Evolutionary conservation across 2,888 invertebrate species (phyloP).

Genomic region (Xestia sexstrigata): DNA sequence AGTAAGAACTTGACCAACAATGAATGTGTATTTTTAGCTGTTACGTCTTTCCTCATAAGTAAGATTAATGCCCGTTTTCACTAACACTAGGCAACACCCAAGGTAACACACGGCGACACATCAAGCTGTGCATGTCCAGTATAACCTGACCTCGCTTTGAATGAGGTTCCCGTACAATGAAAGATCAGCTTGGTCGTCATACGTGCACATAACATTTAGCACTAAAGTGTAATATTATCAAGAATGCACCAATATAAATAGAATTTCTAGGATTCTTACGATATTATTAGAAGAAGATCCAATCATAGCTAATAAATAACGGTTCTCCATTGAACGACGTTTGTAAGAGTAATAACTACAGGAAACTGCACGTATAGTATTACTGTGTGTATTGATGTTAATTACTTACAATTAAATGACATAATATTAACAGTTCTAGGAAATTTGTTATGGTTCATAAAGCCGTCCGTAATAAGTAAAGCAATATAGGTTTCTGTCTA

Average conservation of each 20-base stretch:
- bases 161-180: too few relatives aligned
- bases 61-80: background rate
- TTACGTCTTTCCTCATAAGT: background rate
- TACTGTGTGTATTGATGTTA: slow-evolving; percentile 3
- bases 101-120: too few relatives aligned
- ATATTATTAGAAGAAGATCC: too few relatives aligned
- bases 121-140: too few relatives aligned
- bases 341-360: background rate
- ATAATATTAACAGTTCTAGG: background rate
- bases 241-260: background rate
- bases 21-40: slow-evolving; percentile 12
- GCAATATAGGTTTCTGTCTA: background rate
- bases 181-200: too few relatives aligned
- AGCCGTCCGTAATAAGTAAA: background rate
- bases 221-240: background rate
- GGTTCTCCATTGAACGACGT: background rate
- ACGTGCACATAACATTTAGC: background rate
- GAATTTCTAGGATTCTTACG: background rate
- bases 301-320: background rate
- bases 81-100: too few relatives aligned
- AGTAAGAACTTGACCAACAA: slow-evolving; percentile 15
- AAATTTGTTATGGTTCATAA: slow-evolving; percentile 12
- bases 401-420: background rate
- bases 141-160: too few relatives aligned
- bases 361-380: background rate